Base-by-base conservation (phyloP, 1,140 invertebrate species). In the Pseudomyrmex flavicornis region DNA sequence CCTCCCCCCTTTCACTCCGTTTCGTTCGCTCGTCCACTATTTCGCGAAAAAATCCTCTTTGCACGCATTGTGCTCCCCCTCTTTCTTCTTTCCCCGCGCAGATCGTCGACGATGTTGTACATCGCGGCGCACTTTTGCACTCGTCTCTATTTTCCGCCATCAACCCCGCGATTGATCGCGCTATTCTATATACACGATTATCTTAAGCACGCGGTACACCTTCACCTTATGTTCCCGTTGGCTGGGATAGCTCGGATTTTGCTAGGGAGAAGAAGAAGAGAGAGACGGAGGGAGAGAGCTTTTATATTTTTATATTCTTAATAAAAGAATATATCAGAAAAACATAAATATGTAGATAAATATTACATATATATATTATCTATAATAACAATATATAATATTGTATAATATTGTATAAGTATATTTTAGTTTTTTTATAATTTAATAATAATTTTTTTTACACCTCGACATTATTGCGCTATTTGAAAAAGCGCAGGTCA, bases 21-120 rank as follows among this genome's bases (percentile, higher is more conserved):
- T 35, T 5, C 35, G 35, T 35, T 35, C 35, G 35, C 35, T 0
- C 5, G 35, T 35, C 35, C 7, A 35, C 35, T 35, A 35, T 35
- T 35, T 35, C 12, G 46, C 66, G 44, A 84, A 88, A 85, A 85
- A 88, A 59, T 70, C 35, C 70, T 66, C 76, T 88, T 86, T 87
- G 80, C 66, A 68, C 66, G 75, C 83, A 56, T n/a, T 62, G 66
- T 77, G 58, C 66, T 52, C 59, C 82, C 74, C 56, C 76, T 35
- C 0, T 0, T 35, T 35, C 5, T 35, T 35, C 5, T 0, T 35
- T 5, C 35, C 35, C 5, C 35, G 35, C 35, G 35, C 5, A 35
- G 50, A 59, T 85, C 76, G 75, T 58, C 54, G 52, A 46, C 74
- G 35, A 72, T 15, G 66, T 59, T 63, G 63, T 77, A 66, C 74